These are phyloP conservation scores for Coryphaenoides rupestris DNA, from an alignment of 2,113 vertebrate genomes.

Conservation along the genomic window DNA sequence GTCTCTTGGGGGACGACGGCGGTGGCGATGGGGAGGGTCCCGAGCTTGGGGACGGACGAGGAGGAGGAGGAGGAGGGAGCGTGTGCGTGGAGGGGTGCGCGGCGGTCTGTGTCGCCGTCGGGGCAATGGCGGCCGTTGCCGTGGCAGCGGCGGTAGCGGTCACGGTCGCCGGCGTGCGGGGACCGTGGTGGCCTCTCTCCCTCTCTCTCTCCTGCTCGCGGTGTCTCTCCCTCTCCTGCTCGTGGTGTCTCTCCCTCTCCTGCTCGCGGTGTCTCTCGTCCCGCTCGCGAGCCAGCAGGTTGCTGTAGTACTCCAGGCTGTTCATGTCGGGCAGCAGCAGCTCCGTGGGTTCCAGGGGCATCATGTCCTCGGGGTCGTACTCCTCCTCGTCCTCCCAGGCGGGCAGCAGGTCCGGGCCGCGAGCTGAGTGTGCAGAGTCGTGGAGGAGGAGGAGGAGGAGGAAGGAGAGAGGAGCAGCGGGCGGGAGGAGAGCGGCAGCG, in stretches of 20 bases:
- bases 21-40: constrained; percentile 9
- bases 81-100: constrained; percentile 12
- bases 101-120: constrained; percentile 31
- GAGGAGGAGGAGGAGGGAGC: not conserved
- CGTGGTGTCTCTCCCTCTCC: constrained; percentile 6
- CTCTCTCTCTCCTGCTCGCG: not conserved
- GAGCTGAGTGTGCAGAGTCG: constrained; percentile 41
- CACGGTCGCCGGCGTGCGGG: not conserved
- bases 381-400: constrained; percentile 52
- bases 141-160: constrained; percentile 23
- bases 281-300: constrained; percentile 62
- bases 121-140: constrained; percentile 30
- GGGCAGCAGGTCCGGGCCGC: constrained; percentile 40
- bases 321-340: constrained; percentile 78
- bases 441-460: constrained; percentile 42
- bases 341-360: constrained; percentile 73
- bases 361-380: constrained; percentile 69
- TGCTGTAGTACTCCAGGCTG: constrained; percentile 77
- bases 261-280: constrained; percentile 10
- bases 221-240: constrained; percentile 9
- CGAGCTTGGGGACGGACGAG: constrained; percentile 31
- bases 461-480: constrained; percentile 52
- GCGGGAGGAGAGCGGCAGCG: constrained; percentile 51
- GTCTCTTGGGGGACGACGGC: constrained; percentile 20
- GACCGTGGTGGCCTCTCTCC: not conserved